phyloP scores from a whole-genome alignment of 2,888 invertebrate genomes.

The Cosmorhoe ocellata region DNA sequence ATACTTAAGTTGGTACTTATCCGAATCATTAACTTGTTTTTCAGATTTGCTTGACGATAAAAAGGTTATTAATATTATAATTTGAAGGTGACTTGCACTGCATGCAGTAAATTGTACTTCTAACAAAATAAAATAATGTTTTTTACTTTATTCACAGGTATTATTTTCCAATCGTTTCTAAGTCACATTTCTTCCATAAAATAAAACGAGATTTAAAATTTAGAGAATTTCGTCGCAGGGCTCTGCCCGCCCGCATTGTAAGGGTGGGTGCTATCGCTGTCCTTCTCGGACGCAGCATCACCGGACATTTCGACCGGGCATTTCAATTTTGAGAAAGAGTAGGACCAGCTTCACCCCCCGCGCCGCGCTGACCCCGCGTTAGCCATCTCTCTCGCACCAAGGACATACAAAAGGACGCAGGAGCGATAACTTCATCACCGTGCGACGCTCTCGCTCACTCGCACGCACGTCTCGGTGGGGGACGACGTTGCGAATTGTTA shows the following conservation, averaged over 20 bases:
- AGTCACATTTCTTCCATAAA: constrained; percentile 43
- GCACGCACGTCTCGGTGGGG: constrained; percentile 76
- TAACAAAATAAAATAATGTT: constrained; percentile 22
- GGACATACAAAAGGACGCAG: constrained; percentile 83
- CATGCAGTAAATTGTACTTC: constrained; percentile 27
- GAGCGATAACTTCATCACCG: constrained; percentile 83
- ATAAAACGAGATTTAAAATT: constrained; percentile 73
- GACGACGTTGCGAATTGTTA: constrained; percentile 83
- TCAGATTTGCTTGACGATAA: constrained; percentile 39
- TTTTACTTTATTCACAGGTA: constrained; percentile 15
- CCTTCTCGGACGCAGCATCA: constrained; percentile 82
- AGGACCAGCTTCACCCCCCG: constrained; percentile 73
- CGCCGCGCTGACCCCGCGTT: constrained; percentile 52
- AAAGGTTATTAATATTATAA: constrained; percentile 39
- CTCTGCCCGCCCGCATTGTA: constrained; percentile 78
- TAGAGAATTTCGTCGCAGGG: constrained; percentile 75
- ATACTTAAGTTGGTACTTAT: constrained; percentile 12
- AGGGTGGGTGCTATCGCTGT: constrained; percentile 81
- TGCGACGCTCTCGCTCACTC: constrained; percentile 76
- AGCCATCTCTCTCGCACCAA: constrained; percentile 72
- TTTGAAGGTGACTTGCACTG: constrained; percentile 43
- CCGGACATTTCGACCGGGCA: constrained; percentile 84
- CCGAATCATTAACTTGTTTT: constrained; percentile 36
- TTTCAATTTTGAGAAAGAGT: constrained; percentile 84
- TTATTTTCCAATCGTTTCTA: constrained; percentile 26